Evolutionary conservation across 35 echinoderm and acorn worm genomes (phyloP).

Genomic region (Anneissia japonica): DNA sequence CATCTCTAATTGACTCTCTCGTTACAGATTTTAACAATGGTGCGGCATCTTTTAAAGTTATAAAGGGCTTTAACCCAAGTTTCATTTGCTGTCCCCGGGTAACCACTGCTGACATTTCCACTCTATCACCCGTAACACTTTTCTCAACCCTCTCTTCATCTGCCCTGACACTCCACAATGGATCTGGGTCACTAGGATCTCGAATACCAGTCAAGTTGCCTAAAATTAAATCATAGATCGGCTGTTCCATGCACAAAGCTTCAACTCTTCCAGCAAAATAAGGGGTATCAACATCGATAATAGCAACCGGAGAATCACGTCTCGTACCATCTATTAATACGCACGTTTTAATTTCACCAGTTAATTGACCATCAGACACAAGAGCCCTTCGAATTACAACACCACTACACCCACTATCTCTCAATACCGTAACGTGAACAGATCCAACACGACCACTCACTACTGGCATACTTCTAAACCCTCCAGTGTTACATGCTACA

Average conservation of each 20-base stretch:
- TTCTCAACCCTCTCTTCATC: no score
- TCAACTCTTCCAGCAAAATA: not conserved
- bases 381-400: not conserved
- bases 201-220: not conserved
- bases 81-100: no score
- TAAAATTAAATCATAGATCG: not conserved
- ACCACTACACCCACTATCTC: constrained; percentile 6
- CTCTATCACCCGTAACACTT: no score
- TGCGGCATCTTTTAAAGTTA: no score
- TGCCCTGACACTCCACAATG: no score
- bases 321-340: constrained; percentile 20
- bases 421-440: not conserved
- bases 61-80: no score
- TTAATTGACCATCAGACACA: not conserved
- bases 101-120: no score
- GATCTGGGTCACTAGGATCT: not conserved
- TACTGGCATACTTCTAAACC: not conserved
- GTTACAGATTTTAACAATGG: no score
- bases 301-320: not conserved
- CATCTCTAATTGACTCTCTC: no score
- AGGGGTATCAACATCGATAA: not conserved
- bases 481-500: not conserved
- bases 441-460: not conserved
- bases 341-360: not conserved
- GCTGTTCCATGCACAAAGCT: not conserved